Evolutionary conservation across 2,888 invertebrate genomes (phyloP).

Genomic region (Sepiola atlantica): DNA sequence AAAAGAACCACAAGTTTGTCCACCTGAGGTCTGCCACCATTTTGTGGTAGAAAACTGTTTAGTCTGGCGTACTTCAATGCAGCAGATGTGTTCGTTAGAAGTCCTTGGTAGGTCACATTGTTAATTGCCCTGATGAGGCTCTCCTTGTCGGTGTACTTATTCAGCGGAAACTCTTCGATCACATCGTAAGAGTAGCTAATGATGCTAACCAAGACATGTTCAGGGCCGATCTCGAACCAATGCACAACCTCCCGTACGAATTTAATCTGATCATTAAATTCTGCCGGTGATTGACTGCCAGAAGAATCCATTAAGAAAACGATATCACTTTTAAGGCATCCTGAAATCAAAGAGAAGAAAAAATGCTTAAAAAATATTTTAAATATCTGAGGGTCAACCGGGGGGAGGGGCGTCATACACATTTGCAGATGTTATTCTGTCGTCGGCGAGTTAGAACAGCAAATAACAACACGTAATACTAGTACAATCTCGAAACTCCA

Average conservation of each 20-base stretch:
- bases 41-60: conserved; percentile 15
- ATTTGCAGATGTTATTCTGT: no score
- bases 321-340: background rate
- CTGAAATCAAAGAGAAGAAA: background rate
- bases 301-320: conserved; percentile 35
- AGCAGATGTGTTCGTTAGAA: background rate
- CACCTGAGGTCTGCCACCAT: background rate
- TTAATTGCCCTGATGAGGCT: background rate
- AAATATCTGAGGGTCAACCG: no score
- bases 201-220: conserved; percentile 49
- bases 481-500: no score
- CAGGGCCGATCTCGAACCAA: conserved; percentile 45
- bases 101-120: background rate
- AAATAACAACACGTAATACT: no score
- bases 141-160: conserved; percentile 34
- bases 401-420: no score
- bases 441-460: no score
- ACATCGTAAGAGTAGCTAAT: conserved; percentile 48
- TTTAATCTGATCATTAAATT: background rate
- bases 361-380: no score
- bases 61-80: background rate
- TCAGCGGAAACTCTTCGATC: conserved; percentile 39
- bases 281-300: background rate
- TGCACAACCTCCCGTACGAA: background rate
- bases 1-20: background rate